phyloP scores from a whole-genome alignment of 2,888 invertebrate genomes.

The Platycnemis pennipes region DNA sequence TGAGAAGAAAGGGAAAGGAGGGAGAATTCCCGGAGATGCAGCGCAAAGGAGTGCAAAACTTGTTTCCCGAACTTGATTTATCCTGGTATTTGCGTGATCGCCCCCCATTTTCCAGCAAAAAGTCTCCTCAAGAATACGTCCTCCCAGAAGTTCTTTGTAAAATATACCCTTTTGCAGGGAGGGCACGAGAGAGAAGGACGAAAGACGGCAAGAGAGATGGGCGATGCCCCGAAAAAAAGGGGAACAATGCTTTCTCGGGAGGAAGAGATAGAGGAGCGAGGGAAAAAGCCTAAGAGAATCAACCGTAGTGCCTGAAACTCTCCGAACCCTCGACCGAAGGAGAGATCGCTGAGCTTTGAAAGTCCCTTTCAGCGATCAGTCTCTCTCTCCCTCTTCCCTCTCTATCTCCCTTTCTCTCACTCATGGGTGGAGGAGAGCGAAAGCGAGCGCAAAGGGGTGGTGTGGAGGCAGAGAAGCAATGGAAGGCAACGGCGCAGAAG shows the following conservation, averaged over 20 bases:
- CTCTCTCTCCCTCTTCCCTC: no score
- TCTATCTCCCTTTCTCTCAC: no score
- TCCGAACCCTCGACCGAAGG: neutral
- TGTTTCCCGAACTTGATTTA: conserved; percentile 18
- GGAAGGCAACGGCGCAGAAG: neutral
- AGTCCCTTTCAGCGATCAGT: neutral
- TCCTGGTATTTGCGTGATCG: conserved; percentile 11
- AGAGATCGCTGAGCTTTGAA: conserved; percentile 43
- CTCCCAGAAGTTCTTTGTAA: neutral
- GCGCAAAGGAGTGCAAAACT: conserved; percentile 8
- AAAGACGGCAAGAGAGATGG: neutral
- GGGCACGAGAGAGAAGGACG: neutral
- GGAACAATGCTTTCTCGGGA: conserved; percentile 24
- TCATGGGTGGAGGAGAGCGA: neutral
- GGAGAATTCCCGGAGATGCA: neutral
- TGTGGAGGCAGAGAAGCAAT: neutral
- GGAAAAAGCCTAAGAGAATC: neutral
- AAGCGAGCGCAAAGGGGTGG: neutral
- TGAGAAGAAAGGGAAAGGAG: neutral
- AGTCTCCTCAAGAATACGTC: neutral
- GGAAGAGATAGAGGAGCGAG: conserved; percentile 7
- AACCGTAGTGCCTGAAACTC: conserved; percentile 9
- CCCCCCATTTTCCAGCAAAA: neutral
- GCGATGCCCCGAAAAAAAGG: neutral
- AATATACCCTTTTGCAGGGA: neutral